Conservation (phyloP, 2,888 invertebrate species). For the Macrosiphum euphorbiae region DNA sequence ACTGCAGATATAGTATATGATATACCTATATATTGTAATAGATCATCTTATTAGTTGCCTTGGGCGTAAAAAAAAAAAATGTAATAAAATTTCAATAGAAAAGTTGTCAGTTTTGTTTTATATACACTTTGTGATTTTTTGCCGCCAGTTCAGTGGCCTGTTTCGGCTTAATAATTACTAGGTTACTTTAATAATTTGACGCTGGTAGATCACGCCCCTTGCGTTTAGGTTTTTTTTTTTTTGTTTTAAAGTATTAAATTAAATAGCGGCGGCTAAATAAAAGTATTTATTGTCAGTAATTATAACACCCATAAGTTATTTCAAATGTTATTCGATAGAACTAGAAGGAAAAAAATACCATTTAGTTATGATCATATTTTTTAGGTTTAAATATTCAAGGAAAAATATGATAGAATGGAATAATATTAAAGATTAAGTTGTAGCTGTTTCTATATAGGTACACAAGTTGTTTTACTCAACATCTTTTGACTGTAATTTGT, state of each 20-base stretch:
- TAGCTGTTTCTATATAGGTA: background rate
- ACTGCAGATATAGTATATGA: background rate
- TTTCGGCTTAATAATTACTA: conserved; percentile 59
- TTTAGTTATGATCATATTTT: conserved; percentile 30
- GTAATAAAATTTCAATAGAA: conserved; percentile 46
- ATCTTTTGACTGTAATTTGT: background rate
- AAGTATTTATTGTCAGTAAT: conserved; percentile 56
- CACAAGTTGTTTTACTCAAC: background rate
- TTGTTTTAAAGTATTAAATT: conserved; percentile 52
- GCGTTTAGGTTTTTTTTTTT: conserved; percentile 7
- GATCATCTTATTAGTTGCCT: conserved; percentile 19
- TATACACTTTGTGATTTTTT: conserved; percentile 53
- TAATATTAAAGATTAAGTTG: conserved; percentile 21
- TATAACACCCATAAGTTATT: conserved; percentile 51
- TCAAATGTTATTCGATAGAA: conserved; percentile 26
- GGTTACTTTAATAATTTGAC: conserved; percentile 53
- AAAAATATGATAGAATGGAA: background rate
- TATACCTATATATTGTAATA: background rate
- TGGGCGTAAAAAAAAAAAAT: background rate
- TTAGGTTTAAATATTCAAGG: background rate
- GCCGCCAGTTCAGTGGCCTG: conserved; percentile 59
- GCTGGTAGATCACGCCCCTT: conserved; percentile 40
- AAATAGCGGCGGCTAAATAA: conserved; percentile 47
- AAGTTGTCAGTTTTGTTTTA: conserved; percentile 53
- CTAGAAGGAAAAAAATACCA: background rate